A percentile compares a stretch with the other conserved stretches of the same genome.
Evolutionary conservation across 2,888 invertebrate species (phyloP).

Genomic region (Apotomis capreana): DNA sequence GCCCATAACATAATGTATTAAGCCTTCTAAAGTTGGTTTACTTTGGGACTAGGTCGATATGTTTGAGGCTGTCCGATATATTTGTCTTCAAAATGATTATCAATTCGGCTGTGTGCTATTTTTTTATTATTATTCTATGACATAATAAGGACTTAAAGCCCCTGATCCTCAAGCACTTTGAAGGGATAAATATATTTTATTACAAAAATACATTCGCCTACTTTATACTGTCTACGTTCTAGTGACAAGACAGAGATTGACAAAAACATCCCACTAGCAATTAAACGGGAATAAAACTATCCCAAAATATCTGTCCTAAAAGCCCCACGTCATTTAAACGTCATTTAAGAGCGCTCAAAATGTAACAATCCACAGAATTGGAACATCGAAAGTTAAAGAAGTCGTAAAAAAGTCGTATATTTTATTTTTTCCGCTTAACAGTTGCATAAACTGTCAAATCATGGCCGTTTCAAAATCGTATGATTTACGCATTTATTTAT

Average conservation of each 20-base stretch:
- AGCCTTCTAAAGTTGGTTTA: too few species aligned
- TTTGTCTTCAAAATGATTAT: too few species aligned
- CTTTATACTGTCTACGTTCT: background rate
- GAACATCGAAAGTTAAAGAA: constrained; percentile 33
- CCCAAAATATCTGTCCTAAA: constrained; percentile 4
- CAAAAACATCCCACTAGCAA: constrained; percentile 2
- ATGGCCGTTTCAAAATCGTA: constrained; percentile 18
- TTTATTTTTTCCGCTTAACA: constrained; percentile 34
- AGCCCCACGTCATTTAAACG: constrained; percentile 13
- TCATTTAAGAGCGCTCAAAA: constrained; percentile 14
- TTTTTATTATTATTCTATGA: too few species aligned
- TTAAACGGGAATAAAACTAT: constrained; percentile 11
- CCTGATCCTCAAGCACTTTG: background rate
- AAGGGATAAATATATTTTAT: background rate
- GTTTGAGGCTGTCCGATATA: too few species aligned
- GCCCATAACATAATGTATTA: too few species aligned
- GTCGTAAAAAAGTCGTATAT: constrained; percentile 39
- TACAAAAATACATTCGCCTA: background rate
- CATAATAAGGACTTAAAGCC: too few species aligned
- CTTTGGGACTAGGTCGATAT: too few species aligned
- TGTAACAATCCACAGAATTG: constrained; percentile 29
- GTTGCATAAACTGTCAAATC: constrained; percentile 39
- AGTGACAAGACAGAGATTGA: background rate
- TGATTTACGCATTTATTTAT: constrained; percentile 25
- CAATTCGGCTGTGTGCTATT: too few species aligned